These are phyloP conservation scores for Heteromormyrus szaboi DNA, from an alignment of 2,797 vertebrate species.

Conservation along the genomic window DNA sequence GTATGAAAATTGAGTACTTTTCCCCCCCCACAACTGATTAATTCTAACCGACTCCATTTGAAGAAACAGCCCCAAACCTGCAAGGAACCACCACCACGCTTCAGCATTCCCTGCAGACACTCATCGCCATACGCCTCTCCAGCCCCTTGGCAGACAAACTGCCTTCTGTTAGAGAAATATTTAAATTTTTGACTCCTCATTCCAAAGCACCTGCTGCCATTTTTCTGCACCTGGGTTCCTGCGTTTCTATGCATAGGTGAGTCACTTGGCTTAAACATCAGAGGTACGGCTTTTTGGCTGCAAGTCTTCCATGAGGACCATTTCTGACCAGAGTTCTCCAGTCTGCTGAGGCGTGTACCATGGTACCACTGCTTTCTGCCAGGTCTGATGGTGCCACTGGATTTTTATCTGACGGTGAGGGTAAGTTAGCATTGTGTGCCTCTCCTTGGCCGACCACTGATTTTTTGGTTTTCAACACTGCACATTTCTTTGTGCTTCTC, in stretches of 20 bases:
- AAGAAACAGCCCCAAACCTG: neutral
- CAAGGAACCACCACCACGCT: neutral
- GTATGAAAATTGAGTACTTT: neutral
- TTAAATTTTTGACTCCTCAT: constrained; percentile 26
- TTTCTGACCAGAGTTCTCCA: neutral
- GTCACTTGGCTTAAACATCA: constrained; percentile 13
- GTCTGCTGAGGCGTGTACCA: neutral
- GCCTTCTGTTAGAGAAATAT: neutral
- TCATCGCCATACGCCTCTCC: neutral
- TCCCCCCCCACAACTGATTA: neutral
- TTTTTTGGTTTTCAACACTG: neutral
- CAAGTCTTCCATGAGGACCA: neutral
- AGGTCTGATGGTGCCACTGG: neutral
- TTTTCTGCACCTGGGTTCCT: constrained; percentile 31
- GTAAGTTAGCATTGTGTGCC: neutral
- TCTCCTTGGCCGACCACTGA: neutral
- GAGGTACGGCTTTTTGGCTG: neutral
- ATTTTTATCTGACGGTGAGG: neutral
- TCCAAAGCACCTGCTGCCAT: constrained; percentile 35
- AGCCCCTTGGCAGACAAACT: neutral
- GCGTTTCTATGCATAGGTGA: constrained; percentile 30
- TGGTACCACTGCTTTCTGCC: neutral
- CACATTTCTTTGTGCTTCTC: neutral
- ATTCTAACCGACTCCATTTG: neutral
- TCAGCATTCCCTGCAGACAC: neutral